Evolutionary conservation across 2,113 vertebrate genomes (phyloP).

Genomic region (Corythornis madagascariensis): DNA sequence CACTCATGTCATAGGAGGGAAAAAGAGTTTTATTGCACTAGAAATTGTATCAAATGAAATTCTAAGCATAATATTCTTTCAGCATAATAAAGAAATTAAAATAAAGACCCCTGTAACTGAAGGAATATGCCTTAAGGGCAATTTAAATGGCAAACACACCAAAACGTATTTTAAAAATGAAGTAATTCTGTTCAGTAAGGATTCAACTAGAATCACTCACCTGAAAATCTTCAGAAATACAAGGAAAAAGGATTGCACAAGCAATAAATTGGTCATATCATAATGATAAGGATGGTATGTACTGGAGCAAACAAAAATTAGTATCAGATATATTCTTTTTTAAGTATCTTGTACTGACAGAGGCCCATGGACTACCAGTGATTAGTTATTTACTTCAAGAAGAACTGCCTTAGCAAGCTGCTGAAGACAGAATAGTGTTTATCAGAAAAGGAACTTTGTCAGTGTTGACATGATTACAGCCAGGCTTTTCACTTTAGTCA

Average conservation of each 20-base stretch:
- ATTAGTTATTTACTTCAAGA: not conserved
- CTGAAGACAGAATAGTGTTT: not conserved
- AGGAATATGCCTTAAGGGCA: not conserved
- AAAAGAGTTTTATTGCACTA: not conserved
- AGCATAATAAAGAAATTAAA: not conserved
- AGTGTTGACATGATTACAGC: not conserved
- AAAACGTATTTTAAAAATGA: not conserved
- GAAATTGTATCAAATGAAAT: not conserved
- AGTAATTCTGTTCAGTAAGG: not conserved
- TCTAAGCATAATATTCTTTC: not conserved
- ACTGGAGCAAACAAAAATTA: not conserved
- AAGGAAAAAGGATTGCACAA: not conserved
- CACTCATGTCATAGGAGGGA: not conserved
- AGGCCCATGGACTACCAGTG: not conserved
- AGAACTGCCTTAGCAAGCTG: not conserved
- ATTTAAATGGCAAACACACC: not conserved
- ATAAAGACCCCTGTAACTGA: not conserved
- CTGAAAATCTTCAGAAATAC: not conserved
- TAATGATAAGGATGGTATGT: not conserved
- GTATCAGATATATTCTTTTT: not conserved
- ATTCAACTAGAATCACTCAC: not conserved
- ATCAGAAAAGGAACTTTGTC: not conserved
- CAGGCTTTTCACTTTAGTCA: not conserved
- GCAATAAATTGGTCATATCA: not conserved
- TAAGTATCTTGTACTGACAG: not conserved